Conservation (phyloP, 2,888 invertebrate species). For the Chalcosyrphus nemorum region DNA sequence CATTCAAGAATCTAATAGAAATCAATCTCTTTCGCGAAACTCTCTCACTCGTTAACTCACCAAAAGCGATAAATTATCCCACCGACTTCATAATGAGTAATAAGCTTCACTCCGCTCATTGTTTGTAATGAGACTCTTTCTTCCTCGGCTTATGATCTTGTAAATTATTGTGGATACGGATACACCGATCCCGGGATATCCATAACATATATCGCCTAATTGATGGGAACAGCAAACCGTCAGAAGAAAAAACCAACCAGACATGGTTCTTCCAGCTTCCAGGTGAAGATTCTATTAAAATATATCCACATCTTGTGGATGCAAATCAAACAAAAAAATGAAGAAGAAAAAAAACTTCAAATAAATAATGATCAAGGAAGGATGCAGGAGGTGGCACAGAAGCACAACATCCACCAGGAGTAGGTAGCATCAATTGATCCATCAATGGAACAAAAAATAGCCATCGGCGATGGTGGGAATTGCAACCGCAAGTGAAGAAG, state of each 20-base stretch:
- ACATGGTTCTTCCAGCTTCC: not conserved
- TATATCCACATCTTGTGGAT: slow-evolving; percentile 61
- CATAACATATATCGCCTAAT: slow-evolving; percentile 47
- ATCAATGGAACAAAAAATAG: slow-evolving; percentile 65
- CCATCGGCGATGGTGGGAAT: slow-evolving; percentile 65
- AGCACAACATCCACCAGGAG: slow-evolving; percentile 11
- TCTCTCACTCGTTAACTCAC: slow-evolving; percentile 24
- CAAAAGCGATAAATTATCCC: slow-evolving; percentile 38
- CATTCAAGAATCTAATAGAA: slow-evolving; percentile 22
- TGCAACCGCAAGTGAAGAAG: slow-evolving; percentile 71
- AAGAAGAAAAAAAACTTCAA: slow-evolving; percentile 26
- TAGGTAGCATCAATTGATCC: slow-evolving; percentile 65
- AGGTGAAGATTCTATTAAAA: slow-evolving; percentile 55
- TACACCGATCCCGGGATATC: not conserved
- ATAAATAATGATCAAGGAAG: slow-evolving; percentile 24
- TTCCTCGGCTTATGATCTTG: slow-evolving; percentile 46
- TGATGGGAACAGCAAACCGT: slow-evolving; percentile 61
- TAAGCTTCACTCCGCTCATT: slow-evolving; percentile 51
- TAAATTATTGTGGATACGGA: slow-evolving; percentile 61
- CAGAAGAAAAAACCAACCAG: not conserved
- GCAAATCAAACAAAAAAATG: slow-evolving; percentile 59
- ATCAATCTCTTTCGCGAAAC: slow-evolving; percentile 30
- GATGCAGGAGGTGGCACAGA: not conserved
- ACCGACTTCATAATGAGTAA: slow-evolving; percentile 53
- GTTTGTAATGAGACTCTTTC: not conserved